These are phyloP conservation scores for Pegoplata infirma DNA, from an alignment of 2,888 invertebrate genomes.

Conservation along the genomic window DNA sequence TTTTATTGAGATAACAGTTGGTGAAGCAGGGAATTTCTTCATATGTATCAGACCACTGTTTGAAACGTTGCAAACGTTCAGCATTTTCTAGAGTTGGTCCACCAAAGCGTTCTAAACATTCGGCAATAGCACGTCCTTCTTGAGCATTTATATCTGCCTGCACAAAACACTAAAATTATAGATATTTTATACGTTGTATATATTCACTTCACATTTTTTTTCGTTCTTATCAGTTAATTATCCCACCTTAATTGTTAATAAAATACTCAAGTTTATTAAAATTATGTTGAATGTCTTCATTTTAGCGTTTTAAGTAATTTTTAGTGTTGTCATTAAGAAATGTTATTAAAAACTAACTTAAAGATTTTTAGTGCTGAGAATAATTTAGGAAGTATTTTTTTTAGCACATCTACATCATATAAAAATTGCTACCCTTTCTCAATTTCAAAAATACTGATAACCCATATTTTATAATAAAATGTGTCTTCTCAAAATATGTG, in stretches of 20 bases:
- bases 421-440: slow-evolving; percentile 14
- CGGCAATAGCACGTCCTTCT: slow-evolving; percentile 65
- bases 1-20: slow-evolving; percentile 69
- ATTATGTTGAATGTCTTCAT: slow-evolving; percentile 26
- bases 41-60: slow-evolving; percentile 69
- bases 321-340: slow-evolving; percentile 31
- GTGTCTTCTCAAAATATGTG: not conserved
- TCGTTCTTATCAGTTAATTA: not conserved
- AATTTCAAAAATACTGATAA: slow-evolving; percentile 43
- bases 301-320: slow-evolving; percentile 4
- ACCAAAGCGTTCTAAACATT: slow-evolving; percentile 69
- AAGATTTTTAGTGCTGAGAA: slow-evolving; percentile 14
- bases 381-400: not conserved
- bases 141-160: slow-evolving; percentile 29
- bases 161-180: slow-evolving; percentile 12
- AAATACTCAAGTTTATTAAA: not conserved
- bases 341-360: slow-evolving; percentile 35
- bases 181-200: not conserved
- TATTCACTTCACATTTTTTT: not conserved
- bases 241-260: slow-evolving; percentile 39
- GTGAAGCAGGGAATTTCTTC: slow-evolving; percentile 74
- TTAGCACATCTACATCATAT: slow-evolving; percentile 25
- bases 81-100: slow-evolving; percentile 66
- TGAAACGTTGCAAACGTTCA: slow-evolving; percentile 69
- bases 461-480: not conserved